Conservation (phyloP, 2,113 vertebrate species). For the Prolemur simus region DNA sequence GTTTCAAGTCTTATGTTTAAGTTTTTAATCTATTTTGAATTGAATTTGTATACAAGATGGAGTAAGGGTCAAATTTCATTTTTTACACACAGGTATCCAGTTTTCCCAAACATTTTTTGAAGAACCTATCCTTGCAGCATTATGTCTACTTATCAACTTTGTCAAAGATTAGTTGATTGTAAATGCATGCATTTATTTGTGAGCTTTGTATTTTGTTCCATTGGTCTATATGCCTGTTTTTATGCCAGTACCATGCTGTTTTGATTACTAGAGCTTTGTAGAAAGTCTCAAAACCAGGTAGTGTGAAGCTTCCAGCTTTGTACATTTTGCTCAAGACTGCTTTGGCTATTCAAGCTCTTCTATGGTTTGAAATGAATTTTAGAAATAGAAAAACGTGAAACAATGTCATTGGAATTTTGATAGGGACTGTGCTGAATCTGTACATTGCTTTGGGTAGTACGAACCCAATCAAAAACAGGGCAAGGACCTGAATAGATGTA, state of each 20-base stretch:
- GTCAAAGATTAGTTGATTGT: not conserved
- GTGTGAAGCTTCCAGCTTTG: not conserved
- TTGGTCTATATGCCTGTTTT: not conserved
- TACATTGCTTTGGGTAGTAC: not conserved
- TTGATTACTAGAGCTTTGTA: not conserved
- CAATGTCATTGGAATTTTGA: not conserved
- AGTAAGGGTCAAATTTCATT: not conserved
- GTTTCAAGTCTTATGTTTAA: not conserved
- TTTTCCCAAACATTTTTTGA: not conserved
- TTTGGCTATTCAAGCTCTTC: not conserved
- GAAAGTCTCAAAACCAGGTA: not conserved
- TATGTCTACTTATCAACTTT: not conserved
- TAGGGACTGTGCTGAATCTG: not conserved
- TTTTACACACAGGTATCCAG: not conserved
- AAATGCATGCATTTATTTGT: not conserved
- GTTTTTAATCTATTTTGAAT: not conserved
- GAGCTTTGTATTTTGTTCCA: not conserved
- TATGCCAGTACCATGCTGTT: not conserved
- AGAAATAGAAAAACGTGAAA: not conserved
- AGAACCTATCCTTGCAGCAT: not conserved
- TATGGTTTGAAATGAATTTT: not conserved
- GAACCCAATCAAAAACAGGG: not conserved
- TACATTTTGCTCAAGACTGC: not conserved
- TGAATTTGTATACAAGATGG: not conserved
- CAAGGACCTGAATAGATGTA: not conserved